Percentiles rank a stretch among this genome's conserved stretches.
Conservation (phyloP, 2,113 vertebrate genomes). For the Spermophilus dauricus region DNA sequence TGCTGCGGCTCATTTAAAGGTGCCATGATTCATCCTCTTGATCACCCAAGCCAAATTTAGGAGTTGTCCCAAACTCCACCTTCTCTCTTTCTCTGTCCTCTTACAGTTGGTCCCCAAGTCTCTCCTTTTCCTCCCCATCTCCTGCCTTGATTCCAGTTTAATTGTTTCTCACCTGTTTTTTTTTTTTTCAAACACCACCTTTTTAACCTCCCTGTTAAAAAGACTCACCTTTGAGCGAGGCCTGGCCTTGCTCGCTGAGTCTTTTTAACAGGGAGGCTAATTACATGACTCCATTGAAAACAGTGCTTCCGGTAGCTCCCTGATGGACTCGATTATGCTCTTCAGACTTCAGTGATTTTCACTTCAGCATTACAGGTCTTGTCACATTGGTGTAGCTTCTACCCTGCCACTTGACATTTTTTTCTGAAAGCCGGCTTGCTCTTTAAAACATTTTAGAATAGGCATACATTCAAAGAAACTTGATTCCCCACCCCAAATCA, state of each 20-base stretch:
- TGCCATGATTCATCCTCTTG: not conserved
- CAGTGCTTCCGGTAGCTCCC: not conserved
- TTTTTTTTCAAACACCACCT: not conserved
- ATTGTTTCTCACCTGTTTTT: not conserved
- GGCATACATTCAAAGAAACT: not conserved
- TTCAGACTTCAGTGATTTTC: conserved; percentile 29
- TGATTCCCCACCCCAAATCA: not conserved
- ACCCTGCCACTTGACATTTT: not conserved
- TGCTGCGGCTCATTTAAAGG: not conserved
- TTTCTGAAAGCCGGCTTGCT: not conserved
- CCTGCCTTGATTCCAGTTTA: not conserved
- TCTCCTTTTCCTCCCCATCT: not conserved
- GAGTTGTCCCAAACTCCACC: not conserved
- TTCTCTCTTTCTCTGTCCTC: not conserved
- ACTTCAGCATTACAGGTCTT: not conserved
- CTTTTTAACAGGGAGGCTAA: not conserved
- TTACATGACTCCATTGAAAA: not conserved
- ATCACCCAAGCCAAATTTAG: not conserved
- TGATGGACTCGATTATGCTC: not conserved
- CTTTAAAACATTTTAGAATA: not conserved
- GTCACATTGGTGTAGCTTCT: not conserved
- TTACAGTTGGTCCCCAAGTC: not conserved
- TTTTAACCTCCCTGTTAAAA: not conserved
- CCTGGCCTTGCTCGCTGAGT: not conserved
- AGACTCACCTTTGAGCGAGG: not conserved